phyloP scores from a whole-genome alignment of 1,140 invertebrate genomes.

The Macrosteles quadrilineatus region DNA sequence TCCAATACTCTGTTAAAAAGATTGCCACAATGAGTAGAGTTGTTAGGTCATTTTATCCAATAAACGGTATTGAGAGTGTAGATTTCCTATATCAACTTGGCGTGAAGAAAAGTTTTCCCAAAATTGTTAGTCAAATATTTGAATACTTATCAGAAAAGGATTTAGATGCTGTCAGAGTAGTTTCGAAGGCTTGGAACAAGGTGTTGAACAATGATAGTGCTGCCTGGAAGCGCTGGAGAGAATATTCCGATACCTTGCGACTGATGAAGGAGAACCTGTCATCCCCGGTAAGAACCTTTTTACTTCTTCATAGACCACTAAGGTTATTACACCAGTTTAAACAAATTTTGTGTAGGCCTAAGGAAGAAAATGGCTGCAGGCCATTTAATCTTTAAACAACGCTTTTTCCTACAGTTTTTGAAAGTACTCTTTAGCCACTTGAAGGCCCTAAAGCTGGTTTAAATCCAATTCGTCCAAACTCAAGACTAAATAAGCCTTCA shows the following conservation, averaged over 20 bases:
- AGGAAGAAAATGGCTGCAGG: no score
- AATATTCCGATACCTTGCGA: background rate
- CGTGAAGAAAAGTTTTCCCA: constrained; percentile 29
- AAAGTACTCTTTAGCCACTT: no score
- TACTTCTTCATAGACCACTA: no score
- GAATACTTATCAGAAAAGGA: constrained; percentile 41
- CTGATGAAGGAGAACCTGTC: background rate
- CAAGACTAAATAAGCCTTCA: no score
- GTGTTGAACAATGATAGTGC: background rate
- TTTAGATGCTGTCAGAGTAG: constrained; percentile 38
- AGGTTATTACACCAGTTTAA: no score
- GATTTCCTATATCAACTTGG: constrained; percentile 42
- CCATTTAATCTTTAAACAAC: no score
- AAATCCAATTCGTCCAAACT: no score
- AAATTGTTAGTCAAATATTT: constrained; percentile 40
- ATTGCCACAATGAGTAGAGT: background rate
- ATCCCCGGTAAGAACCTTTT: constrained; percentile 9
- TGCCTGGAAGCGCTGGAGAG: background rate
- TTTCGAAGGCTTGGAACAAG: constrained; percentile 44
- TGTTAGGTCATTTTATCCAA: background rate
- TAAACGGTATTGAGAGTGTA: constrained; percentile 37
- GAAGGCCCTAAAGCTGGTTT: no score
- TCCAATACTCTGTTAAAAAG: background rate
- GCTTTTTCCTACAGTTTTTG: no score
- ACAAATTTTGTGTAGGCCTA: no score